Percentiles rank a stretch among this genome's conserved stretches.
Evolutionary conservation across 2,888 invertebrate species (phyloP).

Genomic region (Nomada hirtipes): DNA sequence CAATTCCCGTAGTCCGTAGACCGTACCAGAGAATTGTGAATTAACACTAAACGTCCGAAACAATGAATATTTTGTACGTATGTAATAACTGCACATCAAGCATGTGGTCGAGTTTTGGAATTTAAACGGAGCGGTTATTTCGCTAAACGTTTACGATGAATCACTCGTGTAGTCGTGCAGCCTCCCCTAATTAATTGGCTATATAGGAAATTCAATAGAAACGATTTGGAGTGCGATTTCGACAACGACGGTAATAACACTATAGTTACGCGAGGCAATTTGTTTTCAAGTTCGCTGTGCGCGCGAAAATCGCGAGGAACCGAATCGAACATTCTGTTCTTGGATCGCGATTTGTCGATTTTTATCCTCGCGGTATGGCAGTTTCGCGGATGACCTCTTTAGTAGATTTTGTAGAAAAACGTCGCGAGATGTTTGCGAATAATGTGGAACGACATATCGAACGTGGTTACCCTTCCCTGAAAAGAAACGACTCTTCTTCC

Average conservation of each 20-base stretch:
- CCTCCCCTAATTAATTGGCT: conserved; percentile 15
- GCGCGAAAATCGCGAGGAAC: conserved; percentile 43
- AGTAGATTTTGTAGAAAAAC: conserved; percentile 45
- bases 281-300: conserved; percentile 36
- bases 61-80: background rate
- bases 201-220: conserved; percentile 19
- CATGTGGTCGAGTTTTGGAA: background rate
- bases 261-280: conserved; percentile 65
- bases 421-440: conserved; percentile 19
- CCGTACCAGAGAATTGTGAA: background rate
- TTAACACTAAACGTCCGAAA: background rate
- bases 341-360: background rate
- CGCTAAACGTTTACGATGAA: background rate
- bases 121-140: conserved; percentile 14
- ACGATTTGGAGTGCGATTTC: conserved; percentile 33
- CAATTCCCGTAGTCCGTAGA: no score
- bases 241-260: conserved; percentile 27
- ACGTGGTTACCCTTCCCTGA: conserved; percentile 22
- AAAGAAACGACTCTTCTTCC: conserved; percentile 7
- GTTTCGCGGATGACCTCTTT: conserved; percentile 39
- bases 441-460: conserved; percentile 32
- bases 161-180: background rate
- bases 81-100: conserved; percentile 6
- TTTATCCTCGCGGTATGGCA: conserved; percentile 49
- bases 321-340: background rate